Base-by-base conservation (phyloP, 2,113 vertebrate species). In the Panurus biarmicus region DNA sequence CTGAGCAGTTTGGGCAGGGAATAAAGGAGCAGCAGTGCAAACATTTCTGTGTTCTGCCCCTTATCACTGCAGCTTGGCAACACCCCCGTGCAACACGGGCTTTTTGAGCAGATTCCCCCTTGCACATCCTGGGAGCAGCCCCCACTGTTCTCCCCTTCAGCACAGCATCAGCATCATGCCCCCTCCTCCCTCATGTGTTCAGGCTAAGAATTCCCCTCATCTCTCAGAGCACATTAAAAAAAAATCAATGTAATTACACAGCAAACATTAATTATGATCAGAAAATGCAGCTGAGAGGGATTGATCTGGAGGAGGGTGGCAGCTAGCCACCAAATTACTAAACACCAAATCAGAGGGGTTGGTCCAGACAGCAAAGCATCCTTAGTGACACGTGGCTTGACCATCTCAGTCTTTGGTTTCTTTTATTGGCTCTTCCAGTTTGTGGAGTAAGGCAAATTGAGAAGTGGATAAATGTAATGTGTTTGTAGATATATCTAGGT, bases 201-300 rank as follows among this genome's bases (percentile, higher is more conserved):
- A 0, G 91, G 85, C 94, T 82, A 57, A 54, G 87, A 96, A 95
- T 91, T 94, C 72, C 83, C 89, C 87, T 89, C 57, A 21, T 71
- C 80, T 69, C 88, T 76, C 88, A 57, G 76, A 90, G 66, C 91
- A 84, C 71, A 54, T 96, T 83, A 74, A 97, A 96, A 96, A 91
- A 96, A 91, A 96, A 92, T 95, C 97, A 92, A 96, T 95, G 94
- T 91, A 93, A 96, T 94, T 92, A 92, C 85, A 62, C 86, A 94
- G 94, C 66, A 94, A 96, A 95, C 93, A 89, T 96, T 96, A 97
- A 97, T 97, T 96, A 95, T 50, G 86, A 90, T 94, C 31, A 81
- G 91, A 84, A 94, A 96, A 90, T 87, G 87, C 93, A 89, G 57
- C 35, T 66, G 89, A 95, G 91, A 65, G 61, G 83, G 92, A 96